These are phyloP conservation scores for Actinemys pallida DNA, from an alignment of 2,113 vertebrate species.

Conservation along the genomic window DNA sequence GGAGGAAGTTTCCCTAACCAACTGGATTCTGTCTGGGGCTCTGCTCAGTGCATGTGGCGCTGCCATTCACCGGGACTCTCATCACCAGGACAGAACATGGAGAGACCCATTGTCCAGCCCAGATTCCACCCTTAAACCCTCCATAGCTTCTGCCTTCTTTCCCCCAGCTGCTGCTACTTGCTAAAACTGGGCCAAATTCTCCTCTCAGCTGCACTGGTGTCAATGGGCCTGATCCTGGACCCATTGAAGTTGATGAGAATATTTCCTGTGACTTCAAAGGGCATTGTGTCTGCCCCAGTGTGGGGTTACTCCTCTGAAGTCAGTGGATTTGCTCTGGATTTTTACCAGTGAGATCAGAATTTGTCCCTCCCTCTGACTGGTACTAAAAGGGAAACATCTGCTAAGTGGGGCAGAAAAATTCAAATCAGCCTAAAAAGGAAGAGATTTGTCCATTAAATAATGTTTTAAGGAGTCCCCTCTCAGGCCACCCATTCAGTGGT, in stretches of 20 bases:
- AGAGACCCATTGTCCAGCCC: no score
- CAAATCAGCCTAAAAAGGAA: background rate
- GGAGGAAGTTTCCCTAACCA: background rate
- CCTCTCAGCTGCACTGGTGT: background rate
- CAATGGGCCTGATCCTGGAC: background rate
- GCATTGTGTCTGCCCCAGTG: background rate
- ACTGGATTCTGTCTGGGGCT: background rate
- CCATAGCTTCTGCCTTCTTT: background rate
- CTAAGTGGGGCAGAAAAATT: background rate
- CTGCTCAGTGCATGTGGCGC: background rate
- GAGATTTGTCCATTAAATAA: background rate
- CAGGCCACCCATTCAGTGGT: background rate
- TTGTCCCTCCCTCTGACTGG: background rate
- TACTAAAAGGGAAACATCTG: background rate
- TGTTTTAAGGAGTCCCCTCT: background rate
- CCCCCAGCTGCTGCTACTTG: background rate
- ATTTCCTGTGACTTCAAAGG: background rate
- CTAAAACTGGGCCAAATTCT: background rate
- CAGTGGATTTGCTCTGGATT: background rate
- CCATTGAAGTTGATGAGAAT: background rate
- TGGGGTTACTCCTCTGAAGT: background rate
- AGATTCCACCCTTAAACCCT: background rate
- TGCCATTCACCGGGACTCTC: background rate
- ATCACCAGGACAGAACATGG: background rate
- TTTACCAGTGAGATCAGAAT: background rate